These are phyloP conservation scores for Acrobasis suavella DNA, from an alignment of 2,888 invertebrate species.

Conservation along the genomic window DNA sequence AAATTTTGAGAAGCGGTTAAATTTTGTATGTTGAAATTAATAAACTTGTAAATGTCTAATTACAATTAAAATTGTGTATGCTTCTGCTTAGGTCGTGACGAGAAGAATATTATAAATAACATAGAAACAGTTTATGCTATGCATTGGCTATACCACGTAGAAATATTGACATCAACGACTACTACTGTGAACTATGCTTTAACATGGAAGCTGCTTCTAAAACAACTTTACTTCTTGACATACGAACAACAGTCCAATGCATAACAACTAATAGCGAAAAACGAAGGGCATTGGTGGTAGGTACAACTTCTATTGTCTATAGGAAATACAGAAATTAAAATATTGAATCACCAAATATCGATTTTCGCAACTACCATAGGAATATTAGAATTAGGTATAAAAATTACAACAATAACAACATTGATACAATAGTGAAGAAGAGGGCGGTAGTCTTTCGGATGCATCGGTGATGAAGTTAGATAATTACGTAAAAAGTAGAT, in stretches of 20 bases:
- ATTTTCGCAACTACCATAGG: constrained; percentile 38
- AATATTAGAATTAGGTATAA: constrained; percentile 38
- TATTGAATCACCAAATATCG: constrained; percentile 32
- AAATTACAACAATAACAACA: constrained; percentile 64
- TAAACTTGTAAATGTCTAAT: not conserved
- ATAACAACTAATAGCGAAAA: constrained; percentile 30
- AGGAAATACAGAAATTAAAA: constrained; percentile 31
- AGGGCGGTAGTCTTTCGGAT: constrained; percentile 78
- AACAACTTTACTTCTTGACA: constrained; percentile 7
- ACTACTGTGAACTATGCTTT: constrained; percentile 14
- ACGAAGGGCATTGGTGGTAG: constrained; percentile 28
- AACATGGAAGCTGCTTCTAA: constrained; percentile 21
- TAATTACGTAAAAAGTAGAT: constrained; percentile 44
- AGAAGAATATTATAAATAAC: constrained; percentile 5
- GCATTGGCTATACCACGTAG: constrained; percentile 26
- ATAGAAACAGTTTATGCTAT: constrained; percentile 24
- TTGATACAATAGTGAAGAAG: constrained; percentile 82
- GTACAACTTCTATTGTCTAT: constrained; percentile 32
- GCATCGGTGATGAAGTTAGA: constrained; percentile 63
- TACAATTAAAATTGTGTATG: not conserved
- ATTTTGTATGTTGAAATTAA: too few relatives aligned
- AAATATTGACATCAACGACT: constrained; percentile 21
- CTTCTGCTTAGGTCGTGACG: not conserved
- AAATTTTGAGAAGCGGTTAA: too few relatives aligned
- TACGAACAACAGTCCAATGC: constrained; percentile 28